A percentile compares a stretch with the other conserved stretches of the same genome.
Conservation (phyloP, 2,797 vertebrate species). For the Glyptemys insculpta region DNA sequence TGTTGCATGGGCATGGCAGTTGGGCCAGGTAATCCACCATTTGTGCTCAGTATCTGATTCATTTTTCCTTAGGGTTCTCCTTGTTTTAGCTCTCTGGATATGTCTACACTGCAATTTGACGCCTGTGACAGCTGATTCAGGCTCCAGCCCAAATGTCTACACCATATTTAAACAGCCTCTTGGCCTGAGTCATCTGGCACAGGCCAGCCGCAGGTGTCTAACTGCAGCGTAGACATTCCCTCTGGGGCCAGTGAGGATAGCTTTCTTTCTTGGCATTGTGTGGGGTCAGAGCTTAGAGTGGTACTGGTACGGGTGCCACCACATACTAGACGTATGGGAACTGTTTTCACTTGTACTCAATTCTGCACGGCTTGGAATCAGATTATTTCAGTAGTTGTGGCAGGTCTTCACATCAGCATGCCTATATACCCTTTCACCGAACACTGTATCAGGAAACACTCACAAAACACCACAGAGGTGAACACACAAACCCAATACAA, state of each 20-base stretch:
- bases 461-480: neutral
- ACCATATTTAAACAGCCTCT: too few relatives aligned
- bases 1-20: neutral
- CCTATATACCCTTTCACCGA: neutral
- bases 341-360: too few relatives aligned
- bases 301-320: neutral
- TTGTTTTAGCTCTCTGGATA: neutral
- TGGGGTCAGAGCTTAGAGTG: neutral
- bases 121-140: too few relatives aligned
- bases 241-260: neutral
- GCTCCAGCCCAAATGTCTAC: too few relatives aligned
- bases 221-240: too few relatives aligned
- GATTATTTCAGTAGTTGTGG: too few relatives aligned
- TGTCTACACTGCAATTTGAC: too few relatives aligned
- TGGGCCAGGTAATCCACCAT: neutral
- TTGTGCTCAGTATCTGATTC: neutral
- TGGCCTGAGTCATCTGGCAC: too few relatives aligned
- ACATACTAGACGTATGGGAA: too few relatives aligned
- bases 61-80: neutral
- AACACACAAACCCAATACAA: neutral
- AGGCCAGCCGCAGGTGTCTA: too few relatives aligned
- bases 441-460: neutral
- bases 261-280: neutral
- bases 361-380: too few relatives aligned
- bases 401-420: neutral